A percentile compares a stretch with the other conserved stretches of the same genome.
Evolutionary conservation across 1,140 invertebrate genomes (phyloP).

Genomic region (Bombus confusus): DNA sequence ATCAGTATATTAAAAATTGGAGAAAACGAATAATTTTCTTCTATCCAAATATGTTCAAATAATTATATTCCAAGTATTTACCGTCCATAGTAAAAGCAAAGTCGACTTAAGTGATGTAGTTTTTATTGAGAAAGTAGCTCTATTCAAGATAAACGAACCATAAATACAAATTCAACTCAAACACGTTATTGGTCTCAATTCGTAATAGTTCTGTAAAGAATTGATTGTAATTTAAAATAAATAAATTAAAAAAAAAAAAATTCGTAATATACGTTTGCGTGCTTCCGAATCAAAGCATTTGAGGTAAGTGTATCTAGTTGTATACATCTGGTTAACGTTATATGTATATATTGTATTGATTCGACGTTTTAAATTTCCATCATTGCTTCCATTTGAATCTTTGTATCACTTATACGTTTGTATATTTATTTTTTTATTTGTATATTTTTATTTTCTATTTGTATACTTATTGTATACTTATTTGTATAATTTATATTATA

Average conservation of each 20-base stretch:
- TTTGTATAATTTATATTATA: too few relatives aligned
- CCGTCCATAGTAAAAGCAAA: neutral
- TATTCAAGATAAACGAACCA: neutral
- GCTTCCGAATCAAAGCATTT: neutral
- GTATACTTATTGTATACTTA: neutral
- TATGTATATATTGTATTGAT: slow-evolving; percentile 55
- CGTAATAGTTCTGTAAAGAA: too few relatives aligned
- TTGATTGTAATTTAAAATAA: too few relatives aligned
- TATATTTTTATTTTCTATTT: neutral
- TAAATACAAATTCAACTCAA: neutral
- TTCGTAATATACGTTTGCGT: neutral
- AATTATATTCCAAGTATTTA: neutral
- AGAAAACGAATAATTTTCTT: too few relatives aligned
- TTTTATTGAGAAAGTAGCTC: neutral
- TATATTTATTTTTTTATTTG: too few relatives aligned
- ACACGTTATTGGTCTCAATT: too few relatives aligned
- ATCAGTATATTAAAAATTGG: too few relatives aligned
- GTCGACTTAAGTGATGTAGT: neutral
- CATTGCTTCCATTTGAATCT: neutral
- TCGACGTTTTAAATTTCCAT: neutral
- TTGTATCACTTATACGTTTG: neutral
- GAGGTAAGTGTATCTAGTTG: neutral
- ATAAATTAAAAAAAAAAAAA: too few relatives aligned
- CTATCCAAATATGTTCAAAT: neutral
- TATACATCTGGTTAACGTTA: neutral